Conservation (phyloP, 1,140 invertebrate species). For the Drosophila prosaltans region DNA sequence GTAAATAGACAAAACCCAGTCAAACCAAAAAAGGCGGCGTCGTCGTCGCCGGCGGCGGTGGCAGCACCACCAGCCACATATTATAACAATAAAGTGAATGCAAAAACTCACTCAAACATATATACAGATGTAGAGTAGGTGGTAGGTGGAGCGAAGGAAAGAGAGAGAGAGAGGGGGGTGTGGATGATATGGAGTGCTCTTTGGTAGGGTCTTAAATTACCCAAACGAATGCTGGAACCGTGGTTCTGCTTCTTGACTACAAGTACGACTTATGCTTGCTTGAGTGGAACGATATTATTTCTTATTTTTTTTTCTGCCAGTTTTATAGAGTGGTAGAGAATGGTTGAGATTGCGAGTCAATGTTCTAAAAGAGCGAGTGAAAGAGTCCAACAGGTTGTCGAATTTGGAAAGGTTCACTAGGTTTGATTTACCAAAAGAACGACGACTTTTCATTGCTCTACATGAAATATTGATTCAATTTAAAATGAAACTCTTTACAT, state of each 20-base stretch:
- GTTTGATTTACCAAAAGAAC: not conserved
- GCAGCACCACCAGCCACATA: slow-evolving; percentile 7
- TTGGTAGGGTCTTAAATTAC: slow-evolving; percentile 66
- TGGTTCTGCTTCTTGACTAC: slow-evolving; percentile 70
- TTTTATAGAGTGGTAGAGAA: not conserved
- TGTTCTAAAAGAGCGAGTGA: slow-evolving; percentile 16
- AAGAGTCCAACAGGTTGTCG: slow-evolving; percentile 46
- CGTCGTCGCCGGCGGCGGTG: too few species aligned
- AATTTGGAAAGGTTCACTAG: slow-evolving; percentile 42
- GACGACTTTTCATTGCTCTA: not conserved
- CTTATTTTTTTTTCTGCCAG: slow-evolving; percentile 5
- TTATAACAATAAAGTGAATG: slow-evolving; percentile 53
- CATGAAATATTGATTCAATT: not conserved
- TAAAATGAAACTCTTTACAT: too few species aligned
- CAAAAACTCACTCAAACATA: slow-evolving; percentile 40
- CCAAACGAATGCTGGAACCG: slow-evolving; percentile 40
- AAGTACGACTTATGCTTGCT: slow-evolving; percentile 45
- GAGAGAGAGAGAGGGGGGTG: not conserved
- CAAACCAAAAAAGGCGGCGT: slow-evolving; percentile 21
- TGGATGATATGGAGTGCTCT: slow-evolving; percentile 14
- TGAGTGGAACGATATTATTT: slow-evolving; percentile 43
- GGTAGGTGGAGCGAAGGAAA: not conserved
- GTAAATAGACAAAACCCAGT: slow-evolving; percentile 59
- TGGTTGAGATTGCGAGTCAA: not conserved
- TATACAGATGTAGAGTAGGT: not conserved